phyloP scores from a whole-genome alignment of 2,113 vertebrate species.

The Prionailurus viverrinus region DNA sequence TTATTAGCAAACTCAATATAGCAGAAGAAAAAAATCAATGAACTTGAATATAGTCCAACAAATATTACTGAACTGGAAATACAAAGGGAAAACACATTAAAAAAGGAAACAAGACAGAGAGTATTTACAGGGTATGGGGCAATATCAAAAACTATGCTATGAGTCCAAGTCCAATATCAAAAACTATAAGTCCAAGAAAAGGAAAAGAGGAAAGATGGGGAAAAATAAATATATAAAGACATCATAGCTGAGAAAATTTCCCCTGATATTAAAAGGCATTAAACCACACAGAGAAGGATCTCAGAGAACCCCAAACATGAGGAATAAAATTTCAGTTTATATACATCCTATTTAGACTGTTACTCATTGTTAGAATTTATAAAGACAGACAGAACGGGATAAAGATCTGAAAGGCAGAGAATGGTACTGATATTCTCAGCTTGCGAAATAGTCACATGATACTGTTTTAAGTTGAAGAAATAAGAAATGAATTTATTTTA shows the following conservation, averaged over 20 bases:
- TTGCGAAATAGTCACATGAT: background rate
- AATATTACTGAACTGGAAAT: background rate
- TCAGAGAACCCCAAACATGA: background rate
- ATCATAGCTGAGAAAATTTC: background rate
- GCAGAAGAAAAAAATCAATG: background rate
- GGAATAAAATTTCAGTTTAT: background rate
- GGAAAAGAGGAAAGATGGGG: background rate
- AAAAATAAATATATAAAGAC: background rate
- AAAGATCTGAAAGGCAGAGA: background rate
- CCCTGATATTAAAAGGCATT: background rate
- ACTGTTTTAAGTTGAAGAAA: background rate
- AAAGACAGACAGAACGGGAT: background rate
- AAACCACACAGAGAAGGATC: background rate
- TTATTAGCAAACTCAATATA: background rate
- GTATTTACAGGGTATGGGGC: background rate
- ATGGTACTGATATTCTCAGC: background rate
- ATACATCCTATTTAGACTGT: background rate
- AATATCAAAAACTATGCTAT: background rate
- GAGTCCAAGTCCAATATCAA: background rate
- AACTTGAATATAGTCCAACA: background rate
- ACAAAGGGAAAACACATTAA: background rate
- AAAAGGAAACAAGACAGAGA: background rate
- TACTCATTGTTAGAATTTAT: background rate
- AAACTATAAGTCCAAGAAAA: background rate
- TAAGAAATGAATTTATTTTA: background rate